These are phyloP conservation scores for Heliconius sara DNA, from an alignment of 2,888 invertebrate species.

Conservation along the genomic window DNA sequence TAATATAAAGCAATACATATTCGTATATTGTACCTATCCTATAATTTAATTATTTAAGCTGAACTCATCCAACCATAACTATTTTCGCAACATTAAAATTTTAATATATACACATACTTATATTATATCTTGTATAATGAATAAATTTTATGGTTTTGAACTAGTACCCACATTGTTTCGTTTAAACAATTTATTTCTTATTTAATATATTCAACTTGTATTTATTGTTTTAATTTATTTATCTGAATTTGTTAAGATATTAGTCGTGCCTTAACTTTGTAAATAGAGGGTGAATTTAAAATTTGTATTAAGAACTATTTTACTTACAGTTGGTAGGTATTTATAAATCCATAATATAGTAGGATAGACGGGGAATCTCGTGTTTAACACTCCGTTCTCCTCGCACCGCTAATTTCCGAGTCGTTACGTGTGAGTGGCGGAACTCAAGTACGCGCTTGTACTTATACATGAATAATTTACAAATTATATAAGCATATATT, in stretches of 20 bases:
- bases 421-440: too few species aligned
- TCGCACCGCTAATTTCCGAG: too few species aligned
- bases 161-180: constrained; percentile 39
- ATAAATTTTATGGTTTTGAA: constrained; percentile 40
- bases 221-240: neutral
- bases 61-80: constrained; percentile 49
- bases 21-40: neutral
- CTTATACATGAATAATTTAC: too few species aligned
- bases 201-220: neutral
- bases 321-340: too few species aligned
- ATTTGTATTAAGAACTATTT: too few species aligned
- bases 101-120: constrained; percentile 50
- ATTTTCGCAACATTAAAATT: constrained; percentile 53
- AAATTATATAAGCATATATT: too few species aligned
- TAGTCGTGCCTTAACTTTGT: constrained; percentile 9
- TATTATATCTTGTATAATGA: constrained; percentile 45
- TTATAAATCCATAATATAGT: too few species aligned
- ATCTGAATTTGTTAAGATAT: neutral
- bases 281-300: neutral
- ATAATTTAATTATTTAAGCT: constrained; percentile 47
- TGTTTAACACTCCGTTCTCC: too few species aligned
- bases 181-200: neutral
- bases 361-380: too few species aligned
- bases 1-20: too few species aligned
- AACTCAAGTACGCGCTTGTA: too few species aligned